Evolutionary conservation across 2,888 invertebrate genomes (phyloP), one percentile per base, ranked within the genome.

Genomic region (Tribolium freemani): DNA sequence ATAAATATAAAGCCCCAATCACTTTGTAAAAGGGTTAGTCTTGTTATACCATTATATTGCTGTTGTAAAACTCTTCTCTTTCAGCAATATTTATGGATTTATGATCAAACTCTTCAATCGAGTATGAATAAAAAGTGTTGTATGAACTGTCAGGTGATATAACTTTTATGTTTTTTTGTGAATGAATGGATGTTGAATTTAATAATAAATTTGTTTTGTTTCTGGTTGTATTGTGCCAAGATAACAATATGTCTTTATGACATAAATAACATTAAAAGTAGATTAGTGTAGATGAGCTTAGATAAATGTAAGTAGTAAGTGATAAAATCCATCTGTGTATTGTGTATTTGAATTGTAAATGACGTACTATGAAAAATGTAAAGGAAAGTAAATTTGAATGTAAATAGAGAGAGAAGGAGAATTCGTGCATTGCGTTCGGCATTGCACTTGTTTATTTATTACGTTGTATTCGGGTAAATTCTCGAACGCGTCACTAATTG

Each of bases 401-500:
- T 69, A 61, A 69, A 69, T 61, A 69, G 44, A 61, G 61, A 61
- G 60, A 60, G 56, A 58, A 38, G 13, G 10, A 20, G 16, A 58
- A 58, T 8, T 21, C 16, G 30, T 58, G 21, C 44, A 51, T 10
- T 53, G 26, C 44, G 64, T 9, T 11, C 38, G 45, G 60, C 11
- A 48, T 11, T 58, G 51, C 48, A 58, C 53, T 71, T 54, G 71
- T 71, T 71, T 71, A 71, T 67, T 67, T 67, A 71, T 71, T 67
- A 66, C 54, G 67, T 51, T 58, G 67, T 71, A 67, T 71, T 71
- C 67, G 71, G 71, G 71, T 66, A 71, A 71, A 71, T 67, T 71
- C 67, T 71, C 61, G 50, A 70, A 70, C 60, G 61, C 70, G 70
- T 73, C 61, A 70, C 72, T 70, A 73, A 73, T 73, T 73, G 67